Evolutionary conservation across 2,797 vertebrate species (phyloP), one percentile per base, ranked within the genome.

Genomic region (Sebastes steindachneri): DNA sequence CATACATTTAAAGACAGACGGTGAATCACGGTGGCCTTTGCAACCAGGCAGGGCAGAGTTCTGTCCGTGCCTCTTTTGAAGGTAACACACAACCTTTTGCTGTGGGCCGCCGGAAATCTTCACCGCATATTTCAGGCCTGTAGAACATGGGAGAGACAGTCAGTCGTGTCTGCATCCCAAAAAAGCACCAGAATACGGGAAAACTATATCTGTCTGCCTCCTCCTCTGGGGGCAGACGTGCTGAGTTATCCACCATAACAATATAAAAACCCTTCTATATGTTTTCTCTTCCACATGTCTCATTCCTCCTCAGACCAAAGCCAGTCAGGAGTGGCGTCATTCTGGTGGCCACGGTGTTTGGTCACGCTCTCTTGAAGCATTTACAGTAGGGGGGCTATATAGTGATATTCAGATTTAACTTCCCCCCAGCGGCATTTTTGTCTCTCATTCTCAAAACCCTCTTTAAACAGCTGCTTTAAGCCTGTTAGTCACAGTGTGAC

Each of bases 401-500:
- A 53, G n/a, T 51, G 53, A 67, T 79, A 75, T 68, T 65, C 62
- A 59, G 45, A 66, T 82, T 75, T 55, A 37, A 58, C 41, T 64
- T 62, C 68, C 55, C 54, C 65, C 45, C 70, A 33, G 25, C 2
- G 8, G 29, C 31, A 68, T 82, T 82, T 90, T 35, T 60, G 21
- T 68, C 48, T 73, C 70, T 63, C 45, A 68, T 79, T 83, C 19
- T 70, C 19, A 70, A 79, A 82, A 33, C 58, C 23, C 11, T n/a
- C 15, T 82, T 77, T 64, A 74, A 86, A 83, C 37, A 77, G 79
- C 75, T 67, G 55, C 67, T 48, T 82, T 72, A 75, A 82, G 62
- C 77, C 58, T 23, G 67, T 91, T 88, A 76, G 82, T 91, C 89
- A 88, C 84, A 77, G 62, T 14, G 65, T 86, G 84, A 82, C 45